These are phyloP conservation scores for Furnarius figulus DNA, from an alignment of 2,113 vertebrate species.

Conservation along the genomic window DNA sequence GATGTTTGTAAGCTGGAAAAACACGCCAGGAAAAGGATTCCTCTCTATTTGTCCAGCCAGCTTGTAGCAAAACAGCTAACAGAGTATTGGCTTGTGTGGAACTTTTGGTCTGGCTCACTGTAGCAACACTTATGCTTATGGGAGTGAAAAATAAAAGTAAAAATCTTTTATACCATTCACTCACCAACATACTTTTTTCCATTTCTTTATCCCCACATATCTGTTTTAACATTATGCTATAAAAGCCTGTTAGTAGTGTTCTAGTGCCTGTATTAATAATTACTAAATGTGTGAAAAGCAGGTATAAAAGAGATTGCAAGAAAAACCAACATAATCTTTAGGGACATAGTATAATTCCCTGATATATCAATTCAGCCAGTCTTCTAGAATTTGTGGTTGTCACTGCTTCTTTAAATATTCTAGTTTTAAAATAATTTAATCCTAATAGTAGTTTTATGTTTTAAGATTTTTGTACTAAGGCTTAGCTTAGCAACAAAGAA, in stretches of 20 bases:
- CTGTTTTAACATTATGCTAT: background rate
- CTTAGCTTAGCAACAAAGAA: background rate
- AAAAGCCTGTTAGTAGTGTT: background rate
- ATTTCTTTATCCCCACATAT: background rate
- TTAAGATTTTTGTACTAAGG: background rate
- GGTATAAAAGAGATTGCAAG: background rate
- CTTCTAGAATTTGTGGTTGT: background rate
- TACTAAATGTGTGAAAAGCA: background rate
- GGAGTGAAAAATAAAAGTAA: background rate
- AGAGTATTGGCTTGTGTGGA: too few species aligned
- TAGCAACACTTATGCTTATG: background rate
- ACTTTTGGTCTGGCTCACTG: background rate
- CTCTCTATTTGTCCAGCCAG: background rate
- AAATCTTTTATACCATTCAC: background rate
- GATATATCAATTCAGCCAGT: background rate
- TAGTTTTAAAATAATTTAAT: background rate
- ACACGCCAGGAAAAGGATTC: background rate
- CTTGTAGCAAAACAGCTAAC: background rate
- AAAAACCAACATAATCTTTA: background rate
- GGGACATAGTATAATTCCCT: background rate
- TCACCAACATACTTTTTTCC: background rate
- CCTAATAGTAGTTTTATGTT: background rate
- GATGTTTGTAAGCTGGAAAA: background rate
- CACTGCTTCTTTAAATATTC: background rate
- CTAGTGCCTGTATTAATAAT: background rate